Evolutionary conservation across 2,888 invertebrate genomes (phyloP), one percentile per base, ranked within the genome.

Genomic region (Laothoe populi): DNA sequence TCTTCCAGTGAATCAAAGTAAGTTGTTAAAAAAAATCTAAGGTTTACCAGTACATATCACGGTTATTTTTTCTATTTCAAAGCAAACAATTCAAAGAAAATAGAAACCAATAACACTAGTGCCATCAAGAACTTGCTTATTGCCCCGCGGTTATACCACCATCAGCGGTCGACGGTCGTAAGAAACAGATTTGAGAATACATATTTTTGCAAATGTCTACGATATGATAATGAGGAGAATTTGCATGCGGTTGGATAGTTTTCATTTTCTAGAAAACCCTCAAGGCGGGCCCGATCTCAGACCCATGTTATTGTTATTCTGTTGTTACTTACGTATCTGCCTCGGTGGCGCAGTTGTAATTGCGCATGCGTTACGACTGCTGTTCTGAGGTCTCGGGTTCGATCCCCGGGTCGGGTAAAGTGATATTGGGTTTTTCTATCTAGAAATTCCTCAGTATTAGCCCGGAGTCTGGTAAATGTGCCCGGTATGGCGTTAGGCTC

Each of bases 231-330:
- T 53, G 19, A 21, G 53, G 1, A 5, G 21, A 35, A 53, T 53
- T 53, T 35, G 53, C 35, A 53, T 53, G 19, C 19, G 53, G 19
- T 35, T 35, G 10, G 11, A 53, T 53, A 53, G 53, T 53, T 53
- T 35, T 31, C 49, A 19, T 53, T 31, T 48, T 26, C 16, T 35
- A 31, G 35, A 53, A 53, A 31, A 4, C 53, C 53, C 53, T 19
- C 11, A 49, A 49, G 35, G 53, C 31, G 53, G 11, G 19, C 35
- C 19, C 49, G n/a, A 11, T 53, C 53, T 53, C 11, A 35, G 31
- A 19, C 19, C 11, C 4, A n/a, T 26, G 16, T 48, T 26, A 49
- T 49, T 49, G 31, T 5, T n/a, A 5, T 35, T 35, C 13, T 3
- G 8, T n/a, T 35, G 53, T 53, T n/a, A n/a, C n/a, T 24, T 49